Evolutionary conservation across 2,113 vertebrate species (phyloP).

Genomic region (Chloebia gouldiae): DNA sequence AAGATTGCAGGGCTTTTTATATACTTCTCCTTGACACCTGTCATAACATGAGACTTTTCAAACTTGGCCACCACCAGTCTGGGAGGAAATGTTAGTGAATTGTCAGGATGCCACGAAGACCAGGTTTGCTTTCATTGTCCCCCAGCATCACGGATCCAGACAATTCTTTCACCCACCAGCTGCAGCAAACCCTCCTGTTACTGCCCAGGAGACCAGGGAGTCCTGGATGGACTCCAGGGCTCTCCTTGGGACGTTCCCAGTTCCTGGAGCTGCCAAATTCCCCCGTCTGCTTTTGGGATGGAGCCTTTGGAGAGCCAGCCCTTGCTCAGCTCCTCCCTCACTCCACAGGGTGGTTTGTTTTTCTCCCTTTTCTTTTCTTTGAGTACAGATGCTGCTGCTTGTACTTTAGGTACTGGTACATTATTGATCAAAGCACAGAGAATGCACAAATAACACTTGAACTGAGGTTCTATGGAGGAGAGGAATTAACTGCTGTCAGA

Average conservation of each 20-base stretch:
- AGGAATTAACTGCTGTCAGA: constrained; percentile 13
- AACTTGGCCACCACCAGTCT: not conserved
- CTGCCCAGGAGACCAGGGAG: not conserved
- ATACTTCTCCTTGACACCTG: not conserved
- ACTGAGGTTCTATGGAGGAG: not conserved
- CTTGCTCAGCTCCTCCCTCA: not conserved
- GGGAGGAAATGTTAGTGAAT: not conserved
- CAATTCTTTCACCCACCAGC: not conserved
- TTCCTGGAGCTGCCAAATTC: not conserved
- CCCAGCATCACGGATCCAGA: not conserved
- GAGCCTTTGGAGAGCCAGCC: not conserved
- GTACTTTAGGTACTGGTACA: constrained; percentile 7
- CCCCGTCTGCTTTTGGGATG: not conserved
- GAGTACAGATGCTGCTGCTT: constrained; percentile 15
- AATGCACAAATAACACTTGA: constrained; percentile 11
- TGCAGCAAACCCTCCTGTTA: not conserved
- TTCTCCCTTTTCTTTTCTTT: not conserved
- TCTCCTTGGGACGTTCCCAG: not conserved
- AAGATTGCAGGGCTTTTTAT: not conserved
- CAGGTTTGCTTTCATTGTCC: not conserved
- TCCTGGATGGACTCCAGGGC: not conserved
- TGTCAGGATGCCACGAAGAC: not conserved
- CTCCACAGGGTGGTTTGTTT: not conserved
- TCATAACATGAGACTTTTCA: constrained; percentile 10
- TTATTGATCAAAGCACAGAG: constrained; percentile 53